Conservation (phyloP, 2,888 invertebrate species). For the Hesperia comma region DNA sequence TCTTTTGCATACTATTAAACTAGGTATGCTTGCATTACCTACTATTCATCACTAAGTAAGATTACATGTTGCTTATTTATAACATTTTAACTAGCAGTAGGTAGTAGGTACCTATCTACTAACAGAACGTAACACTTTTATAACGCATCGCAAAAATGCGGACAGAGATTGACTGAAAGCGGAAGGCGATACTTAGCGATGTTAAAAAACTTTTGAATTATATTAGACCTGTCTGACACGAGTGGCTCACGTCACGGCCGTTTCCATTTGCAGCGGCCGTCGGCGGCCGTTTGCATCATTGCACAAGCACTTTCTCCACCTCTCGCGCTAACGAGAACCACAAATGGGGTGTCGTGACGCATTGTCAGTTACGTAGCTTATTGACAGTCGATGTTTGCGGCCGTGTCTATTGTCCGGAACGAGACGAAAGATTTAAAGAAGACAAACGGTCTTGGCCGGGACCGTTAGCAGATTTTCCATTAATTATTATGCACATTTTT, state of each 20-base stretch:
- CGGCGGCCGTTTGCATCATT: slow-evolving; percentile 63
- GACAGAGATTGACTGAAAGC: slow-evolving; percentile 1
- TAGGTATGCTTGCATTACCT: too few species aligned
- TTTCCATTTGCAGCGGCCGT: slow-evolving; percentile 50
- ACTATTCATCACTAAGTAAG: too few species aligned
- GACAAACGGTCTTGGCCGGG: slow-evolving; percentile 2
- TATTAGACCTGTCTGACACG: slow-evolving; percentile 19
- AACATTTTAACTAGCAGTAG: not conserved
- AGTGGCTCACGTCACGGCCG: slow-evolving; percentile 14
- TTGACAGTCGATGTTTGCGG: slow-evolving; percentile 31
- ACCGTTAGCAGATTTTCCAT: slow-evolving; percentile 1
- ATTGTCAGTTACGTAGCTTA: slow-evolving; percentile 51
- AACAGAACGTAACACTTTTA: slow-evolving; percentile 2
- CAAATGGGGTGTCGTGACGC: slow-evolving; percentile 54
- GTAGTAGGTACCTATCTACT: not conserved
- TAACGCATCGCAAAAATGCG: slow-evolving; percentile 7
- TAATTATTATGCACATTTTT: slow-evolving; percentile 7
- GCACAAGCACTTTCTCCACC: slow-evolving; percentile 78
- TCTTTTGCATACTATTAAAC: too few species aligned
- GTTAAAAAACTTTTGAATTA: slow-evolving; percentile 3
- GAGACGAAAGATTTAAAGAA: slow-evolving; percentile 19
- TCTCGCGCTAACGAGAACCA: slow-evolving; percentile 53
- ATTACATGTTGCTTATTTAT: too few species aligned
- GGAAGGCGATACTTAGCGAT: not conserved
- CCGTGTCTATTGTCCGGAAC: slow-evolving; percentile 24